A percentile compares a stretch with the other conserved stretches of the same genome.
phyloP scores from a whole-genome alignment of 1,140 invertebrate genomes.

The Triops cancriformis region DNA sequence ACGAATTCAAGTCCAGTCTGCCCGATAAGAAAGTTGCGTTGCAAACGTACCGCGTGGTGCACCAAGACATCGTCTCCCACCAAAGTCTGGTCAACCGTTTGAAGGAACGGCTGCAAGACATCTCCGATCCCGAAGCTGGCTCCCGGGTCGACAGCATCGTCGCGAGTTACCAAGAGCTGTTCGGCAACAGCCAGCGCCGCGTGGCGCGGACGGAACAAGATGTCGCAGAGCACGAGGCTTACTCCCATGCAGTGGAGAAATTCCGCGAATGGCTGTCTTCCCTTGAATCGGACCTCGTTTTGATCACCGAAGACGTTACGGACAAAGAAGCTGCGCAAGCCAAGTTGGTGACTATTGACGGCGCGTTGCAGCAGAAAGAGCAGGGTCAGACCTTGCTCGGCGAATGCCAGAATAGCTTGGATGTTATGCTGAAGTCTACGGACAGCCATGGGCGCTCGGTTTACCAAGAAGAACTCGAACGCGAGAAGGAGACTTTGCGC shows the following conservation, averaged over 20 bases:
- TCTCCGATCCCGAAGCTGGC: slow-evolving; percentile 64
- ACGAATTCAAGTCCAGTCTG: slow-evolving; percentile 57
- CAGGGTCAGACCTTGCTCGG: slow-evolving; percentile 63
- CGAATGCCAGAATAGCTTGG: slow-evolving; percentile 59
- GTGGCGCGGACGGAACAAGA: slow-evolving; percentile 58
- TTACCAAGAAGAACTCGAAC: slow-evolving; percentile 64
- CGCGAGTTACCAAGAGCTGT: slow-evolving; percentile 56
- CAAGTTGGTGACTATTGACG: slow-evolving; percentile 62
- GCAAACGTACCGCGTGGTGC: slow-evolving; percentile 60
- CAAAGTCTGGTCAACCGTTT: slow-evolving; percentile 67
- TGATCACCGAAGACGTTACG: slow-evolving; percentile 53
- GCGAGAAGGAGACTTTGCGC: slow-evolving; percentile 61
- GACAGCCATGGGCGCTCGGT: slow-evolving; percentile 59
- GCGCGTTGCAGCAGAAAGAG: slow-evolving; percentile 58
- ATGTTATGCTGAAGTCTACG: slow-evolving; percentile 66
- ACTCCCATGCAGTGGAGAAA: slow-evolving; percentile 63
- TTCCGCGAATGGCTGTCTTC: slow-evolving; percentile 62
- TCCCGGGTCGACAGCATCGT: slow-evolving; percentile 58
- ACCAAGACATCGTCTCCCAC: slow-evolving; percentile 73
- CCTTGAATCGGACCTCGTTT: slow-evolving; percentile 56
- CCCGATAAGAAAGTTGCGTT: slow-evolving; percentile 77
- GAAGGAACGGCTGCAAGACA: slow-evolving; percentile 59
- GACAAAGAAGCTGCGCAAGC: slow-evolving; percentile 65
- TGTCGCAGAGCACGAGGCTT: slow-evolving; percentile 71
- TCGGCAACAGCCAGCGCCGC: slow-evolving; percentile 55